Conservation (phyloP, 2,113 vertebrate species). For the Hystrix brachyura region DNA sequence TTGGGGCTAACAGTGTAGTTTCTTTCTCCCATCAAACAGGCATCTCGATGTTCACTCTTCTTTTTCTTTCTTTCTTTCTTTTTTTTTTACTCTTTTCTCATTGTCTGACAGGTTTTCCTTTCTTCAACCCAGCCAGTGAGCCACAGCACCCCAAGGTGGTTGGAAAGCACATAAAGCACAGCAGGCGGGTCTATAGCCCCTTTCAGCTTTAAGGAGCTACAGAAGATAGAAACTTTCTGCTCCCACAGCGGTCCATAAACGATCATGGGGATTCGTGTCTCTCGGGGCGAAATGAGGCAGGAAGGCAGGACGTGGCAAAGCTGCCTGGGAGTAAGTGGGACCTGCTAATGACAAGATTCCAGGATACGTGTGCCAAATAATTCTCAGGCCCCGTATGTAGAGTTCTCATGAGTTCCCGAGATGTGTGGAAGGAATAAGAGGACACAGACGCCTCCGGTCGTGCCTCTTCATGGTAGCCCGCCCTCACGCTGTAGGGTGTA, state of each 20-base stretch:
- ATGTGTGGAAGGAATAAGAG: not conserved
- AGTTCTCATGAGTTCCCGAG: not conserved
- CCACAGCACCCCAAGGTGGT: not conserved
- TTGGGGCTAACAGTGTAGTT: not conserved
- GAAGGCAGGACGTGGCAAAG: not conserved
- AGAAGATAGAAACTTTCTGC: not conserved
- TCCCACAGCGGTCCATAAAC: not conserved
- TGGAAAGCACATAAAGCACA: not conserved
- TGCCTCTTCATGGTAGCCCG: not conserved
- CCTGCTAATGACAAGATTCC: not conserved
- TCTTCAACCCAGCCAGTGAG: not conserved
- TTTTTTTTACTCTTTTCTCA: not conserved
- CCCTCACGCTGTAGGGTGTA: not conserved
- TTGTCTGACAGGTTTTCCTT: not conserved
- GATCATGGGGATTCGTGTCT: not conserved
- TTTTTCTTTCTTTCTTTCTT: too few species aligned
- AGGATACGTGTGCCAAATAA: not conserved
- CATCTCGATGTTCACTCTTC: not conserved
- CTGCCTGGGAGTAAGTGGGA: not conserved
- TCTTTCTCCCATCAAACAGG: not conserved
- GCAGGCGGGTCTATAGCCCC: not conserved
- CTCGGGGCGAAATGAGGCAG: not conserved
- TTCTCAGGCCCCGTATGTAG: not conserved
- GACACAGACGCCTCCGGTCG: not conserved
- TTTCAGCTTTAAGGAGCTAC: not conserved